Base-by-base conservation (phyloP, 2,797 vertebrate genomes). In the Distichodus sexfasciatus region DNA sequence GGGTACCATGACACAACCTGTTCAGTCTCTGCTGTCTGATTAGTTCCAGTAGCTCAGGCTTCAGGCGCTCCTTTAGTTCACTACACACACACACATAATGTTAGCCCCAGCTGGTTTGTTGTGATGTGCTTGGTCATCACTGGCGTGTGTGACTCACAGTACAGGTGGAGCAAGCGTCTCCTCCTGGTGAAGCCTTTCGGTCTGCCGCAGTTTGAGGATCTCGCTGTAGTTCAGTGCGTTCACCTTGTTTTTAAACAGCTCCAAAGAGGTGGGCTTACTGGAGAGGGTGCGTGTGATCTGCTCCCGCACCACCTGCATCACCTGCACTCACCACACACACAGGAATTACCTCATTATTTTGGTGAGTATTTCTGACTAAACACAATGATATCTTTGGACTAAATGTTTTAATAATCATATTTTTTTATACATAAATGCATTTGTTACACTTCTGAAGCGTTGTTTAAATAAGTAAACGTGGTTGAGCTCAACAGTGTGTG, bases 231-330 rank as follows among this genome's bases (percentile, higher is more conserved):
- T 98, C 12, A 99, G 82, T 0, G 89, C 82, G 0, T 96, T 96
- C 48, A 99, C 94, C 80, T 94, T 93, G 81, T 94, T 96, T 81
- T 95, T 95, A 86, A 99, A 99, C 10, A 97, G 90, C 83, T 99
- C 97, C 82, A 98, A 83, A 0, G 96, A 98, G 0, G 94, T 96
- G 19, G 95, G 96, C 78, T 94, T 96, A 66, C 92, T 87, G 72
- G 91, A 87, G 81, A 99, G 72, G 0, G 94, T 96, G 76, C 97
- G 91, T 23, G 92, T 96, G 88, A 99, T 95, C 90, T 99, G 97
- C 81, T 99, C 96, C 72, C 94, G 92, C 17, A 99, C 96, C 78
- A 99, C 96, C 80, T 99, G 95, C 93, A 98, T 95, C 77, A 98
- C 97, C 95, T 96, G 81, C 2, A 15, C 1, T 41, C 46, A 33